These are phyloP conservation scores for Mesocentrotus franciscanus DNA, from an alignment of 53 echinoderm and acorn worm genomes.

Conservation along the genomic window DNA sequence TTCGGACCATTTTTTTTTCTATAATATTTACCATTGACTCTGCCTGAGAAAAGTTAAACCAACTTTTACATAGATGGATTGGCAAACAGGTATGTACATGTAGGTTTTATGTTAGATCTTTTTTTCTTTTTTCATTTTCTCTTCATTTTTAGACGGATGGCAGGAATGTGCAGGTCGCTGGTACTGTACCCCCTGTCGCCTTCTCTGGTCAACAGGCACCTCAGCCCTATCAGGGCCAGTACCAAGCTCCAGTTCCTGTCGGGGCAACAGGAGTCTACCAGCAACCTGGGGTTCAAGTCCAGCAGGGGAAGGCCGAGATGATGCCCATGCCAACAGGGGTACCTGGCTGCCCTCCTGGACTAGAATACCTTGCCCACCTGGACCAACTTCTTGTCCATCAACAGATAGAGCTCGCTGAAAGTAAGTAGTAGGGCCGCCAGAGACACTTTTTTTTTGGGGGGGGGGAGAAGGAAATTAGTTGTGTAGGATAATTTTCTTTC, in stretches of 20 bases:
- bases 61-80: no score
- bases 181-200: constrained; percentile 50
- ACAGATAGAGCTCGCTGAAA: constrained; percentile 61
- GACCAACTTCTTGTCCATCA: constrained; percentile 59
- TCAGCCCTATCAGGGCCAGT: constrained; percentile 1
- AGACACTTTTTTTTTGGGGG: neutral
- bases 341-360: constrained; percentile 48
- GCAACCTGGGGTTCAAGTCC: constrained; percentile 13
- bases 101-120: neutral
- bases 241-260: neutral
- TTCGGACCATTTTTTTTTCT: no score
- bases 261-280: neutral
- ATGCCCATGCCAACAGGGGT: neutral
- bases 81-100: no score
- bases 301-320: constrained; percentile 7
- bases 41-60: neutral
- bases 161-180: constrained; percentile 54
- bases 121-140: neutral
- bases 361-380: constrained; percentile 43
- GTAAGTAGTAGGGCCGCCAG: neutral
- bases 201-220: constrained; percentile 29
- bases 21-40: neutral
- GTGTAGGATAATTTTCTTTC: no score
- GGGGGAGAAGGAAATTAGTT: no score
- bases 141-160: constrained; percentile 1